Percentiles rank a stretch among this genome's conserved stretches.
These are phyloP conservation scores for Junonia oenone DNA, from an alignment of 2,888 invertebrate genomes.

Conservation along the genomic window DNA sequence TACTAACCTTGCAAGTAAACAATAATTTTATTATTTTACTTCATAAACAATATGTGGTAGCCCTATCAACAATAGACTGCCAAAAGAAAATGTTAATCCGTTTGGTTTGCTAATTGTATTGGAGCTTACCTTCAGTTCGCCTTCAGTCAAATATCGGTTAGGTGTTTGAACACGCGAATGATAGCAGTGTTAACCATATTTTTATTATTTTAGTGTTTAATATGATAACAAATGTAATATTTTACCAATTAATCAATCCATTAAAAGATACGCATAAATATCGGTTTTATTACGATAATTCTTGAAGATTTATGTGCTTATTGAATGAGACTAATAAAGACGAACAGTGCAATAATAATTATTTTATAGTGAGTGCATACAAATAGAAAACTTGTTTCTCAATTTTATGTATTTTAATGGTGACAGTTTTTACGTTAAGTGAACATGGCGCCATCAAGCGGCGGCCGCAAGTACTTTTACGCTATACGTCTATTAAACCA, in stretches of 20 bases:
- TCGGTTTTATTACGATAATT: neutral
- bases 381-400: slow-evolving; percentile 29
- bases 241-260: neutral
- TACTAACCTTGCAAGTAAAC: no score
- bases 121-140: slow-evolving; percentile 66
- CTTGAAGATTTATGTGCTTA: slow-evolving; percentile 11
- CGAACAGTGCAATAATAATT: slow-evolving; percentile 2
- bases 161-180: slow-evolving; percentile 18
- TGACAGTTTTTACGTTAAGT: slow-evolving; percentile 83
- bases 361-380: slow-evolving; percentile 13
- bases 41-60: slow-evolving; percentile 9
- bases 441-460: slow-evolving; percentile 80
- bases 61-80: slow-evolving; percentile 54
- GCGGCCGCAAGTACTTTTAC: slow-evolving; percentile 74
- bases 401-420: slow-evolving; percentile 78
- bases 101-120: slow-evolving; percentile 58
- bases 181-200: neutral
- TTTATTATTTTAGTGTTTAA: slow-evolving; percentile 1
- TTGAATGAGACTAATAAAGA: slow-evolving; percentile 3
- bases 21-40: neutral
- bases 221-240: slow-evolving; percentile 5
- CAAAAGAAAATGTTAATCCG: slow-evolving; percentile 76
- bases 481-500: slow-evolving; percentile 53
- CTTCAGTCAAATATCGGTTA: slow-evolving; percentile 62
- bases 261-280: neutral